These are phyloP conservation scores for Bagarius yarrelli DNA, from an alignment of 2,113 vertebrate genomes.

Conservation along the genomic window DNA sequence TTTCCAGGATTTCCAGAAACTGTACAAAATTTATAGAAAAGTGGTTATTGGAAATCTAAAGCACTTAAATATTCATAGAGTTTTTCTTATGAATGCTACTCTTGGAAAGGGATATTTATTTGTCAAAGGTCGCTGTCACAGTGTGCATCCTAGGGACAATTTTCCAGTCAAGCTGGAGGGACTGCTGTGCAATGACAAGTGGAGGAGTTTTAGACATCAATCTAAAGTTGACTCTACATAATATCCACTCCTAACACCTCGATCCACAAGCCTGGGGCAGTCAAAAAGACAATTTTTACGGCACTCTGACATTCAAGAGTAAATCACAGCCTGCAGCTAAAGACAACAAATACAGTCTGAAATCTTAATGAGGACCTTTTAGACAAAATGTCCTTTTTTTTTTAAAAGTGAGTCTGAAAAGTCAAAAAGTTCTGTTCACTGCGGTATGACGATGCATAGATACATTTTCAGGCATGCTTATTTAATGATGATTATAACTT, in stretches of 20 bases:
- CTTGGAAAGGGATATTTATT: constrained; percentile 31
- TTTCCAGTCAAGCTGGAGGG: constrained; percentile 47
- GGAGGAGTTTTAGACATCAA: constrained; percentile 60
- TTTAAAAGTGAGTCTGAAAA: neutral
- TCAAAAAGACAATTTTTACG: constrained; percentile 45
- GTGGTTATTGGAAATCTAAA: neutral
- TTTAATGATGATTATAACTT: neutral
- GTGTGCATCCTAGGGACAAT: constrained; percentile 40
- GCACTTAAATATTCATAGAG: neutral
- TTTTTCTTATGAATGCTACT: neutral
- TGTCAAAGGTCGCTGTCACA: constrained; percentile 29
- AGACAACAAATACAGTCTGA: constrained; percentile 14
- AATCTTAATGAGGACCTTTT: constrained; percentile 30
- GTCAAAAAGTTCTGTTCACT: neutral
- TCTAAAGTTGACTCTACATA: constrained; percentile 50
- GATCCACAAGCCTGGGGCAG: constrained; percentile 19
- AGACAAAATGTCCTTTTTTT: constrained; percentile 3
- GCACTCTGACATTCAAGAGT: constrained; percentile 16
- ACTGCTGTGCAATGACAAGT: constrained; percentile 53
- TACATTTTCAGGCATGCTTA: neutral
- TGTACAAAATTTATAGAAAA: neutral
- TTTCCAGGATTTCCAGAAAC: neutral
- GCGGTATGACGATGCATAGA: neutral
- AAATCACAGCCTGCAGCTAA: constrained; percentile 9
- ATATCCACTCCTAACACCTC: constrained; percentile 43